Conservation (phyloP, 2,113 vertebrate species). For the Rhipidura dahli region DNA sequence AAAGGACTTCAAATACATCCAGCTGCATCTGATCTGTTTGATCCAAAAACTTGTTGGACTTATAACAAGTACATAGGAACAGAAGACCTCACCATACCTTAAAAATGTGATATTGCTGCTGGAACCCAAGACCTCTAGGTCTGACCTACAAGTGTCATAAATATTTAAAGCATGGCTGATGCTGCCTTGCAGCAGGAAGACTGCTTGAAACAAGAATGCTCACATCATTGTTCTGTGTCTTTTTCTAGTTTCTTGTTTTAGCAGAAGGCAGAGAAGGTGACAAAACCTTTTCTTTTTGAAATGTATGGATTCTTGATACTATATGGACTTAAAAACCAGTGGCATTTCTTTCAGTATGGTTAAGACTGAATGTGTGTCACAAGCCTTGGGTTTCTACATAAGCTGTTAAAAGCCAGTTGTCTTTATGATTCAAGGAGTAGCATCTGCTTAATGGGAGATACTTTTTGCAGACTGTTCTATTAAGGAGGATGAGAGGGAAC, state of each 20-base stretch:
- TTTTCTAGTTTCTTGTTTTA: background rate
- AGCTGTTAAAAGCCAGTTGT: background rate
- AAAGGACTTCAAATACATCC: background rate
- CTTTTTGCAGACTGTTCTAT: background rate
- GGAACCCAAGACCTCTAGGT: background rate
- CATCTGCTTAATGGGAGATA: background rate
- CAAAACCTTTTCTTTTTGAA: background rate
- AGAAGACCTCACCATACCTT: background rate
- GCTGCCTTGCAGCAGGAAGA: background rate
- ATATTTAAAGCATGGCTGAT: background rate
- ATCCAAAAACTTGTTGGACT: background rate
- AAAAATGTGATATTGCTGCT: background rate
- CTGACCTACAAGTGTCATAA: background rate
- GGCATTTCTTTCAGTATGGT: background rate
- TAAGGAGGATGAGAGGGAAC: background rate
- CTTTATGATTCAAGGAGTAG: background rate
- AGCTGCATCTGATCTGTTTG: background rate
- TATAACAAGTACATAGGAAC: background rate
- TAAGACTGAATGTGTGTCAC: background rate
- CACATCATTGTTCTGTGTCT: accelerated
- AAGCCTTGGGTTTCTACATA: background rate
- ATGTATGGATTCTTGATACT: background rate
- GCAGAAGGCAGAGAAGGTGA: background rate
- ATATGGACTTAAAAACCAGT: background rate
- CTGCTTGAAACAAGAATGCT: background rate